Evolutionary conservation across 1,140 invertebrate species (phyloP).

Genomic region (Elysia chlorotica): DNA sequence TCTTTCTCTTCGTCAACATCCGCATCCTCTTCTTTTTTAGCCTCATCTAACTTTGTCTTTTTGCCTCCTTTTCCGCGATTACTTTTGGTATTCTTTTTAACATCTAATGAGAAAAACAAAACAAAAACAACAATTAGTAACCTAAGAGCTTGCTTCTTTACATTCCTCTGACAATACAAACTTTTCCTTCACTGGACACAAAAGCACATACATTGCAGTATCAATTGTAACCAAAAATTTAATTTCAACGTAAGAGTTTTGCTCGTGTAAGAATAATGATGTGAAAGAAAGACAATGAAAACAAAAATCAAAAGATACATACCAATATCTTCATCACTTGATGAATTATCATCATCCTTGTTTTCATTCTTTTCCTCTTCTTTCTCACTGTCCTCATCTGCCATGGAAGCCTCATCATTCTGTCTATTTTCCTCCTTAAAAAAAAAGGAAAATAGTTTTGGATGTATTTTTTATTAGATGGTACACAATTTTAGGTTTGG

Average conservation of each 20-base stretch:
- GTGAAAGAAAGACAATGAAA: background rate
- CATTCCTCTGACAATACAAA: background rate
- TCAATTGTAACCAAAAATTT: no score
- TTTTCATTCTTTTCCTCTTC: background rate
- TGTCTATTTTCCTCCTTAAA: background rate
- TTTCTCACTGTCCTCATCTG: background rate
- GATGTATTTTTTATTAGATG: no score
- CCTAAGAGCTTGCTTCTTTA: background rate
- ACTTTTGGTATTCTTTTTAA: background rate
- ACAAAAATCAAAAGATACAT: background rate
- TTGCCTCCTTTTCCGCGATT: no score
- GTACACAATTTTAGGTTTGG: no score
- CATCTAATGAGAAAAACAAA: background rate
- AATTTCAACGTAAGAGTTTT: no score
- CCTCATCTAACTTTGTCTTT: background rate
- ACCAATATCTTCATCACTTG: background rate
- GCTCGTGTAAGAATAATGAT: no score
- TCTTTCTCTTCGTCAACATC: background rate
- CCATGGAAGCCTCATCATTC: background rate
- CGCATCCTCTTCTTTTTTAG: conserved; percentile 1
- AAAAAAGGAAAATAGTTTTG: no score
- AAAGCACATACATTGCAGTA: background rate
- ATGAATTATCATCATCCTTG: background rate
- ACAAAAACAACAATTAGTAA: no score
- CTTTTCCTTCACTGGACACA: background rate